Evolutionary conservation across 2,888 invertebrate genomes (phyloP), one percentile per base, ranked within the genome.

Genomic region (Hyposoter didymator): DNA sequence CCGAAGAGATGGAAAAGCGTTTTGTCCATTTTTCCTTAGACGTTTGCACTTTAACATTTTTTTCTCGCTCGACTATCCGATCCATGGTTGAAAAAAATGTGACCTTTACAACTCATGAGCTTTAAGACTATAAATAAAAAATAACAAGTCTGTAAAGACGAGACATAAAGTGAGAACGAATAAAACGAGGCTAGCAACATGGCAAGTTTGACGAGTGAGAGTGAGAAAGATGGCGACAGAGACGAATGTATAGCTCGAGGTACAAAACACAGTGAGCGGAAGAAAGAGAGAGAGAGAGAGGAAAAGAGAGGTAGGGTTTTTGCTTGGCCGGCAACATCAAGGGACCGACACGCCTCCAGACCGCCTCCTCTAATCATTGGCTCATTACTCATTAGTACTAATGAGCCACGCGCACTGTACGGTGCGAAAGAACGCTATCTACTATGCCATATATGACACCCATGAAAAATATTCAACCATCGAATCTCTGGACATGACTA

Each of bases 301-400:
- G 85, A 84, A 86, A 87, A 88, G 82, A 86, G 70, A 87, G 85
- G 83, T 88, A 89, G 89, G 88, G 85, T 92, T 92, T 92, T 90
- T 90, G 90, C 90, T 90, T 88, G 88, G 92, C 90, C 93, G 93
- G 93, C 89, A 78, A 93, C 92, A 93, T 93, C 92, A 93, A 93
- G 91, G 82, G 69, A 84, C 39, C 67, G 92, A 91, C 93, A 93
- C 93, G 93, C 93, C 93, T 91, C 91, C 88, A 89, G 91, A 91
- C 93, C 93, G 93, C 93, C 93, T 93, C 91, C 92, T 93, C 92
- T 94, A 94, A 93, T 94, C 94, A 93, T 93, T 93, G 92, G 90
- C 93, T 94, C 94, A 93, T 94, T 94, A 93, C 93, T 94, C 94
- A 94, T 94, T 93, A 94, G 92, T 88, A 82, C 92, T 93, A 94